These are phyloP conservation scores for Cheilosia vernalis DNA, from an alignment of 2,888 invertebrate species.

Conservation along the genomic window DNA sequence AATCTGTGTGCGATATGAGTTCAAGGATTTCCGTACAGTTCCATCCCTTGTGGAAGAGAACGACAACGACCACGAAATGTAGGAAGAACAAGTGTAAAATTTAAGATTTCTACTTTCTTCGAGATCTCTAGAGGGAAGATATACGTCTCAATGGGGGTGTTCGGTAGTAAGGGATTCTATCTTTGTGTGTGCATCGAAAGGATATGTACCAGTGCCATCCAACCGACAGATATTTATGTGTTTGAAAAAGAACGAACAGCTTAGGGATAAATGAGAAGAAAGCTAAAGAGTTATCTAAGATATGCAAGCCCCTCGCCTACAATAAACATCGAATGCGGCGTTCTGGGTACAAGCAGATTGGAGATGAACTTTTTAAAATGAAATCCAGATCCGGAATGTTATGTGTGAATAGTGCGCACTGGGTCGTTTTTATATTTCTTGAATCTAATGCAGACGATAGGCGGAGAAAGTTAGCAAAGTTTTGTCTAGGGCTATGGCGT, in stretches of 20 bases:
- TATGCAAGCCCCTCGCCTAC: constrained; percentile 65
- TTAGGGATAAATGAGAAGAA: constrained; percentile 51
- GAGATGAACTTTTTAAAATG: constrained; percentile 71
- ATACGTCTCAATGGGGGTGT: constrained; percentile 1
- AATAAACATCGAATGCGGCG: constrained; percentile 65
- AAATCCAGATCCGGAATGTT: constrained; percentile 67
- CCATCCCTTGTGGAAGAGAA: constrained; percentile 44
- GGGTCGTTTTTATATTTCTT: constrained; percentile 18
- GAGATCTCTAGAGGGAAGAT: constrained; percentile 33
- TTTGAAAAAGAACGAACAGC: constrained; percentile 44
- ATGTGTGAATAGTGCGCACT: constrained; percentile 27
- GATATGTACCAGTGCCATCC: constrained; percentile 70
- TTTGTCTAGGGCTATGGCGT: constrained; percentile 32
- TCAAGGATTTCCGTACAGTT: constrained; percentile 70
- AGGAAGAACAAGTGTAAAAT: constrained; percentile 67
- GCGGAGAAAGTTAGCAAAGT: constrained; percentile 11
- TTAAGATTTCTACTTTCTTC: constrained; percentile 63
- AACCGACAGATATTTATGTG: constrained; percentile 71
- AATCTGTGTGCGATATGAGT: constrained; percentile 72
- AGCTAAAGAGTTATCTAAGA: constrained; percentile 48
- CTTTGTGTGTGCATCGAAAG: constrained; percentile 14
- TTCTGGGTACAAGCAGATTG: constrained; percentile 46
- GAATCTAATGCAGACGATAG: constrained; percentile 20
- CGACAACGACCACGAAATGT: constrained; percentile 36
- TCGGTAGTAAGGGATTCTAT: background rate